phyloP scores from a whole-genome alignment of 1,140 invertebrate species.

The Hetaerina americana region DNA sequence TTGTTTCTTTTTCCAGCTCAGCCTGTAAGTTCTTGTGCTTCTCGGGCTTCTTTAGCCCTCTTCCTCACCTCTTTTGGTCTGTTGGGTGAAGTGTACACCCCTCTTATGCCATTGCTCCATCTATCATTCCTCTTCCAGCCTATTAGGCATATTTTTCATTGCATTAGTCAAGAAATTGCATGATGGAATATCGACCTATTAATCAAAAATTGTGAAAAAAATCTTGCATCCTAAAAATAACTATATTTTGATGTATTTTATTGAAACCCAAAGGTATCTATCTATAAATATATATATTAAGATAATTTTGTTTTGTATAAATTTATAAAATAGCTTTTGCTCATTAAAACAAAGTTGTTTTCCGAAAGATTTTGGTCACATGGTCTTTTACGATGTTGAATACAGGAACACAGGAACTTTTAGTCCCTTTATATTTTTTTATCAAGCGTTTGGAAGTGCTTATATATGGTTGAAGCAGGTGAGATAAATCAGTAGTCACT shows the following conservation, averaged over 20 bases:
- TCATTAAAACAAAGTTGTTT: not conserved
- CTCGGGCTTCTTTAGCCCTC: not conserved
- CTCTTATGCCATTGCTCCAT: not conserved
- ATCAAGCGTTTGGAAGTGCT: too few relatives aligned
- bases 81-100: not conserved
- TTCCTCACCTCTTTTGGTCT: not conserved
- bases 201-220: not conserved
- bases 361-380: not conserved
- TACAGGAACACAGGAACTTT: not conserved
- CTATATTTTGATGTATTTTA: slow-evolving; percentile 1
- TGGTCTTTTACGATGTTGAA: not conserved
- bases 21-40: not conserved
- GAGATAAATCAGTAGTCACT: too few relatives aligned
- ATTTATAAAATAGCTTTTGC: not conserved
- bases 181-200: not conserved
- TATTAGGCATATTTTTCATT: not conserved
- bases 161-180: not conserved
- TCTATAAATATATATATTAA: not conserved
- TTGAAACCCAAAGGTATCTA: not conserved
- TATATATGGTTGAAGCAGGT: too few relatives aligned
- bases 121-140: not conserved
- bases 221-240: not conserved
- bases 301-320: not conserved
- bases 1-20: not conserved
- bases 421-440: not conserved